Base-by-base conservation (phyloP, 2,113 vertebrate species). In the Callochromis pleurospilus region DNA sequence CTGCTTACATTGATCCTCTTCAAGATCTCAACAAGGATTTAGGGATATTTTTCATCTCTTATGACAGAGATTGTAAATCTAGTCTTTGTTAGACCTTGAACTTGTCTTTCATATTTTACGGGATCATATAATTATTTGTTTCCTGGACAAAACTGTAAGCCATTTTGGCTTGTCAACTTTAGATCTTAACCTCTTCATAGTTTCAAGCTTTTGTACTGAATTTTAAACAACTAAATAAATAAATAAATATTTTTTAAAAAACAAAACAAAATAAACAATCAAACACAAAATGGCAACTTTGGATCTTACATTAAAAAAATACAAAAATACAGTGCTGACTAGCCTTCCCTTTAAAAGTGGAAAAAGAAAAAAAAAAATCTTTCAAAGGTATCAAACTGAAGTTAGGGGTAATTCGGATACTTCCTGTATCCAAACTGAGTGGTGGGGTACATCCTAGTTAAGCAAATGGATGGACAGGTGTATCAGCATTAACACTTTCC, bases 1-100 rank as follows among this genome's bases (percentile, higher is more conserved):
- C 91, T 95, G 93, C 91, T 85, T 92, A 91, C 90, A 91, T 88
- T 94, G 95, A 96, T 95, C 92, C 87, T 88, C 88, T 88, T 88
- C 38, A 62, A 94, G 91, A 92, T 94, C 86, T 86, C 86, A 83
- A 87, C 84, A 87, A 89, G 94, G 92, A 94, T 95, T 95, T 92
- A 86, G 56, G 45, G 29, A 91, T 90, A 91, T 91, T 90, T 93
- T 94, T 89, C 91, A 90, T 91, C 82, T 80, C 31, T 54, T 75
- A 70, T 73, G 86, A 91, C 60, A 80, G 84, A 45, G 60, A 77
- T 75, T 86, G 84, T 94, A 95, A 94, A 93, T 93, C 80, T 82
- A 54, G 53, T 83, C 89, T 88, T 86, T 89, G 42, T 89, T 88
- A 91, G 84, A 31, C 58, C 86, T 81, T 80, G 77, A 88, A 88